Conservation (phyloP, 2,888 invertebrate genomes). For the Trichogramma evanescens region DNA sequence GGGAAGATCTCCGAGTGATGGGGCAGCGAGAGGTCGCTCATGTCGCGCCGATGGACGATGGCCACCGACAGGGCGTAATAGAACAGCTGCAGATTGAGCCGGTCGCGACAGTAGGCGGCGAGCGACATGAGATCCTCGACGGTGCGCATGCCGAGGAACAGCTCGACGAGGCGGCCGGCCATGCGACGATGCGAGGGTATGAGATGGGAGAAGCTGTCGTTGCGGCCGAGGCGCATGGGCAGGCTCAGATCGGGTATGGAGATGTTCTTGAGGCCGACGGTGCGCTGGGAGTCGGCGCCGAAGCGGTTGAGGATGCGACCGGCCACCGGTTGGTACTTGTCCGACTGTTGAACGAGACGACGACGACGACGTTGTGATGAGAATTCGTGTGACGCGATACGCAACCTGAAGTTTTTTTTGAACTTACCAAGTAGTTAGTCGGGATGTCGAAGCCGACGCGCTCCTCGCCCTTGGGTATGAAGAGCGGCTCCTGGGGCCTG, state of each 20-base stretch:
- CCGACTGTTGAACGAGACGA: constrained; percentile 38
- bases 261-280: constrained; percentile 56
- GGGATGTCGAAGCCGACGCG: constrained; percentile 60
- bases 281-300: constrained; percentile 45
- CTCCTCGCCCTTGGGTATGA: constrained; percentile 65
- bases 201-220: constrained; percentile 68
- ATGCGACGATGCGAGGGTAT: constrained; percentile 63
- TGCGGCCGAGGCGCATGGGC: constrained; percentile 57
- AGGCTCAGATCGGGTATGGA: constrained; percentile 57
- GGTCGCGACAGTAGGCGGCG: no score
- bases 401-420: constrained; percentile 18
- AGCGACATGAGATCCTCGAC: no score
- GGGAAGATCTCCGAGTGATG: constrained; percentile 74
- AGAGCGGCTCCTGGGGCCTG: constrained; percentile 69
- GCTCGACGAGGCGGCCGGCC: constrained; percentile 63
- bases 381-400: not conserved
- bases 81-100: no score
- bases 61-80: no score
- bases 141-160: constrained; percentile 54
- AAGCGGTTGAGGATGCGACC: constrained; percentile 56
- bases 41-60: constrained; percentile 58
- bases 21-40: constrained; percentile 63
- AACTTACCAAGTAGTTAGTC: constrained; percentile 58
- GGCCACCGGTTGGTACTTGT: constrained; percentile 54
- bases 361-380: no score